Evolutionary conservation across 92 coral and sea anemone species (phyloP).

Genomic region (Metridium senile): DNA sequence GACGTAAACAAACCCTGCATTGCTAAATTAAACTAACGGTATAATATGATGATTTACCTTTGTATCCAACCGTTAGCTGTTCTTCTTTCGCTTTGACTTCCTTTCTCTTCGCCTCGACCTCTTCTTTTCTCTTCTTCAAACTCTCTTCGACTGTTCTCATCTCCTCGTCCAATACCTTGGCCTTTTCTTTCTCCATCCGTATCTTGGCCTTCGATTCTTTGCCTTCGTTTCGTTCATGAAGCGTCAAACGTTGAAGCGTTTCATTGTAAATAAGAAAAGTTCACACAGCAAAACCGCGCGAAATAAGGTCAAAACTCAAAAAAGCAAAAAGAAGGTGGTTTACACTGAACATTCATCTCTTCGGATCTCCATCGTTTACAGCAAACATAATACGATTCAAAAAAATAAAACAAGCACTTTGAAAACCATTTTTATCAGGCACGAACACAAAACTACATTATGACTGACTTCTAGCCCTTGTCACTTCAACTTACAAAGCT

Average conservation of each 20-base stretch:
- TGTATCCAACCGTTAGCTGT: no score
- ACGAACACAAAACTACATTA: background rate
- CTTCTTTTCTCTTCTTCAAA: conserved; percentile 8
- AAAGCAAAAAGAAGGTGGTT: conserved; percentile 7
- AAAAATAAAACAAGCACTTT: background rate
- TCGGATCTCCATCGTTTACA: background rate
- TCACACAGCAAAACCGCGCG: background rate
- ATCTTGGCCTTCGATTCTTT: conserved; percentile 13
- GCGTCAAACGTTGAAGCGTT: conserved; percentile 10
- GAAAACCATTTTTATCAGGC: background rate
- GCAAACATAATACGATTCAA: background rate
- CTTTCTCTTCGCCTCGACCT: background rate
- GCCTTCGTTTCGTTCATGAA: conserved; percentile 8
- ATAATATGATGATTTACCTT: no score
- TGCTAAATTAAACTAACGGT: no score
- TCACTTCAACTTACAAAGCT: background rate
- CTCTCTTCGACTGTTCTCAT: background rate
- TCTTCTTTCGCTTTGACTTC: conserved; percentile 21
- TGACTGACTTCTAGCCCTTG: no score
- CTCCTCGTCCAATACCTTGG: conserved; percentile 13
- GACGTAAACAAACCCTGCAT: no score
- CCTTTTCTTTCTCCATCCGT: background rate
- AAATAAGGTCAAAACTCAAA: background rate
- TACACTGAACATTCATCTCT: background rate
- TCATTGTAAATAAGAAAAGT: no score